Base-by-base conservation (phyloP, 2,113 vertebrate species). In the Antechinus stuartii region DNA sequence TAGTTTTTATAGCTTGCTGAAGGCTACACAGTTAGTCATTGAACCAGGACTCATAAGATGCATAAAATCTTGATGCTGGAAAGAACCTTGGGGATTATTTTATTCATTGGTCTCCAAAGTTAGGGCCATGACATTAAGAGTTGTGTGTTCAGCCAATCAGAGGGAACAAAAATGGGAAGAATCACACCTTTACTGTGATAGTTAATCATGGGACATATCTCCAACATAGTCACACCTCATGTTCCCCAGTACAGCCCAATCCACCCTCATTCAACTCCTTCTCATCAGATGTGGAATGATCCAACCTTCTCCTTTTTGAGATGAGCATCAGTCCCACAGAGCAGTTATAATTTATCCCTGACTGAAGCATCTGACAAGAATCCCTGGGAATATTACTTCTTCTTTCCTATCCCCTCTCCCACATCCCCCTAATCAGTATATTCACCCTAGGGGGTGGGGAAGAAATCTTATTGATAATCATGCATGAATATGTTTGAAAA, bases 1-100 rank as follows among this genome's bases (percentile, higher is more conserved):
- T 84, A 42, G 68, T 84, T 84, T 68, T 84, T 84, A 84, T 84
- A 84, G n/a, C 68, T 84, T 84, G 68, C 68, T 84, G 68, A 84
- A 84, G 68, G 68, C 68, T 84, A 84, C 68, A 84, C 7, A 84
- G 68, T 42, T 42, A 84, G 68, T 84, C n/a, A 84, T 2, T 42
- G 68, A 84, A 42, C 68, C 19, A 42, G 6, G 61, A 76, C 61
- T 84, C 19, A 42, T 23, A 84, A 19, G n/a, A 42, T 84, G n/a
- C 68, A 84, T 84, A 42, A 42, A 84, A 84, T 42, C 68, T 42
- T 42, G 35, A 42, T 84, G n/a, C n/a, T 84, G 68, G n/a, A 84
- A 42, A 84, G 68, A 84, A 42, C 68, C 35, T 42, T 84, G 22
- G 16, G 19, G n/a, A 84, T 84, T 84, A 42, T 84, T n/a, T 84